Conservation (phyloP, 1,140 invertebrate species). For the Drosophila jambulina region DNA sequence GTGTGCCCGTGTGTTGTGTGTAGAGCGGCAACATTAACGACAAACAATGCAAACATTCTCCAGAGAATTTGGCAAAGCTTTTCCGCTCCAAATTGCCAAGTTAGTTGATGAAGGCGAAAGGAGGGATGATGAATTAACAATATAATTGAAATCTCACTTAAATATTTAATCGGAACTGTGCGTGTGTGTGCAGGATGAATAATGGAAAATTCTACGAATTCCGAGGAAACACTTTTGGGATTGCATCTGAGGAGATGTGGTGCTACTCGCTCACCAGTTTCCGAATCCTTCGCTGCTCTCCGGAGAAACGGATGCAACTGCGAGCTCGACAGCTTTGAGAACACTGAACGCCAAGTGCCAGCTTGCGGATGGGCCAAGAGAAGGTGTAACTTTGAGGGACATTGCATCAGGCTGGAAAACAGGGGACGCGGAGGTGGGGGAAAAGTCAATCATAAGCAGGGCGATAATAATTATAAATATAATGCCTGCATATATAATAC, state of each 20-base stretch:
- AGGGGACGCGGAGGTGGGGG: not conserved
- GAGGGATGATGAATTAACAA: conserved; percentile 47
- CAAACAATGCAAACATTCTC: conserved; percentile 44
- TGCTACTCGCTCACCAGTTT: conserved; percentile 13
- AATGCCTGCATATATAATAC: conserved; percentile 63
- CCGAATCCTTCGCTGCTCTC: not conserved
- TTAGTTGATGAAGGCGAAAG: conserved; percentile 18
- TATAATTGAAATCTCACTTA: conserved; percentile 50
- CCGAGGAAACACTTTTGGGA: conserved; percentile 14
- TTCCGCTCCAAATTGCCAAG: conserved; percentile 54
- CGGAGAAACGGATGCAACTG: not conserved
- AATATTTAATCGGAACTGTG: conserved; percentile 26
- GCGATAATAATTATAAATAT: conserved; percentile 47
- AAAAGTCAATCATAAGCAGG: conserved; percentile 33
- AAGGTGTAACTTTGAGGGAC: conserved; percentile 3
- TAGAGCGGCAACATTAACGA: conserved; percentile 26
- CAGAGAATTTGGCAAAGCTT: conserved; percentile 34
- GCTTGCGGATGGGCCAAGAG: not conserved
- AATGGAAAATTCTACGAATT: conserved; percentile 18
- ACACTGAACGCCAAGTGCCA: conserved; percentile 29
- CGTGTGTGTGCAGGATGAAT: conserved; percentile 27
- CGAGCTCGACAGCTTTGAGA: conserved; percentile 16
- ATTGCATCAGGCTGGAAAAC: conserved; percentile 58
- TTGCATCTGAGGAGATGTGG: not conserved
- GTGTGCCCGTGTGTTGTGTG: conserved; percentile 12